Evolutionary conservation across 2,888 invertebrate genomes (phyloP), one percentile per base, ranked within the genome.

Genomic region (Brachynemurus nebulosus): DNA sequence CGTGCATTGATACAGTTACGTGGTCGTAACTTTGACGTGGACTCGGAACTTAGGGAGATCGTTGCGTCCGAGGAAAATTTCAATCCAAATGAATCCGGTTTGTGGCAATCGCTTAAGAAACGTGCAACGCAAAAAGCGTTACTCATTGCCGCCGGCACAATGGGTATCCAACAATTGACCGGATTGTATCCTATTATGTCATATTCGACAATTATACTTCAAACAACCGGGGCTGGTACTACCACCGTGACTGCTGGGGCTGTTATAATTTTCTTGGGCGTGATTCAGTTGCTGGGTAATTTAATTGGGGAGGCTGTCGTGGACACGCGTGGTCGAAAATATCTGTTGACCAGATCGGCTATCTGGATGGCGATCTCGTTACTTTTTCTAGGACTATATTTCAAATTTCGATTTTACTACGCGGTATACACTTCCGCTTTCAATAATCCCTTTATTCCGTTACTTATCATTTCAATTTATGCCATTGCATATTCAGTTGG

Each of bases 401-500:
- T 83, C 62, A 63, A 64, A 4, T 40, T 50, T n/a, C 50, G 45
- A 45, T 14, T 19, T n/a, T 14, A 11, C 6, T 23, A 20, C 19
- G 19, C 42, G n/a, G 36, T 40, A 18, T 42, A 61, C 1, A 50
- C 57, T 1, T 62, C 71, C 18, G 68, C 77, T 1, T 54, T 58
- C 1, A 57, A 63, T 16, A 66, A 83, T 7, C 68, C 72, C 1
- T 85, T 83, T 80, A 57, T 88, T 42, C 86, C 88, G 0, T 60
- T 88, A 6, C 52, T 75, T 1, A 74, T 78, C 20, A 60, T 88
- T 17, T 78, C 81, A 12, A 49, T 81, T 1, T 89, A 83, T 60
- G 78, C 83, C 11, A 60, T 82, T n/a, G 72, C 81, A 19, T 88
- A 86, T 63, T 81, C 84, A 0, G 56, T 86, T 33, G 86, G 86